phyloP scores from a whole-genome alignment of 2,797 vertebrate genomes.

The Meriones psammophilus region DNA sequence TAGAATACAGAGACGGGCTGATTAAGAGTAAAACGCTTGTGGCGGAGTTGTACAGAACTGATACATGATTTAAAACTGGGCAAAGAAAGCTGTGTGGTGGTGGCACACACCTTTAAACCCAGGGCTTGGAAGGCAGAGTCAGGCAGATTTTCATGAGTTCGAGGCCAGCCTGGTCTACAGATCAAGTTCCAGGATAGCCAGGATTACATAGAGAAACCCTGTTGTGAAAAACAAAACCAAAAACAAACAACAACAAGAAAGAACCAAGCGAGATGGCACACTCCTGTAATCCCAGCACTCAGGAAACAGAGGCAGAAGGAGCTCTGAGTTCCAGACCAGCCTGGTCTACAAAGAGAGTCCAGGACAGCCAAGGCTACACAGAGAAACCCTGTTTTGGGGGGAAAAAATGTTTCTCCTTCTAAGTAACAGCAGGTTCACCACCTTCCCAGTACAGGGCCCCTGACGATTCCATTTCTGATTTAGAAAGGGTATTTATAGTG shows the following conservation, averaged over 20 bases:
- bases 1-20: neutral
- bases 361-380: too few relatives aligned
- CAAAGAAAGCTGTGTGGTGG: neutral
- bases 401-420: neutral
- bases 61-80: neutral
- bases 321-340: too few relatives aligned
- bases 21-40: conserved; percentile 31
- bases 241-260: neutral
- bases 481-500: neutral
- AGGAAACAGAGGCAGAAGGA: too few relatives aligned
- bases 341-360: too few relatives aligned
- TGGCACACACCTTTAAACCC: neutral
- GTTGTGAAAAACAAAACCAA: neutral
- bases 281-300: too few relatives aligned
- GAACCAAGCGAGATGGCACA: neutral
- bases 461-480: conserved; percentile 49
- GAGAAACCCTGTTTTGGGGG: neutral
- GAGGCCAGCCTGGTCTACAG: neutral
- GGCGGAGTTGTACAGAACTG: conserved; percentile 52
- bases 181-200: neutral
- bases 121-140: neutral
- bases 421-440: conserved; percentile 52
- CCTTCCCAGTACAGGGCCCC: conserved; percentile 57
- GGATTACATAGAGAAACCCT: neutral
- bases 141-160: neutral